Evolutionary conservation across 1,140 invertebrate species (phyloP).

Genomic region (Orussus abietinus): DNA sequence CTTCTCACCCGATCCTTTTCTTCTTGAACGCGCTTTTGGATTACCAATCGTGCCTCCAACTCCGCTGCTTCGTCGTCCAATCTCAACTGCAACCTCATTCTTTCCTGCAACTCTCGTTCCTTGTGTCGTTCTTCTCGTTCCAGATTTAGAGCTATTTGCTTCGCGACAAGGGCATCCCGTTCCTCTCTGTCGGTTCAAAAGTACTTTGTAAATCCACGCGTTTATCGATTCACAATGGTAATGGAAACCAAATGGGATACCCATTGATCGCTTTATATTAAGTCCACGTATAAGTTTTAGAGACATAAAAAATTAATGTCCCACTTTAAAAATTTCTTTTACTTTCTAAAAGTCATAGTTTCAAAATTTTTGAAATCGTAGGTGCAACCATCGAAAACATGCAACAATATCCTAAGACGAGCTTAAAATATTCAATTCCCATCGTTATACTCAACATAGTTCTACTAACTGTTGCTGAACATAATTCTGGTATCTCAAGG

Average conservation of each 20-base stretch:
- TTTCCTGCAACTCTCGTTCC: conserved; percentile 53
- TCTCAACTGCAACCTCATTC: conserved; percentile 47
- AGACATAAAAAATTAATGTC: conserved; percentile 11
- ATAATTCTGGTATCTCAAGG: conserved; percentile 59
- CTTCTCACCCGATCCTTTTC: conserved; percentile 60
- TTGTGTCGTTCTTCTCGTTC: conserved; percentile 59
- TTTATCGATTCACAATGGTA: too few species aligned
- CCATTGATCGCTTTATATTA: too few species aligned
- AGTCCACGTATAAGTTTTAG: too few species aligned
- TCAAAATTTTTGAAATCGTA: neutral
- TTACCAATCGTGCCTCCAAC: conserved; percentile 40
- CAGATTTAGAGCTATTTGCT: conserved; percentile 62
- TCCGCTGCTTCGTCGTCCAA: conserved; percentile 49
- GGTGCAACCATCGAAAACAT: too few species aligned
- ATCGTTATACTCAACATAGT: too few species aligned
- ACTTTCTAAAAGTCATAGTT: conserved; percentile 6
- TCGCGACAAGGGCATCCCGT: conserved; percentile 65
- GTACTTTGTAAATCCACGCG: too few species aligned
- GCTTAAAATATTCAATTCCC: too few species aligned
- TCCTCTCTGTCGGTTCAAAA: too few species aligned
- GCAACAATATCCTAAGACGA: too few species aligned
- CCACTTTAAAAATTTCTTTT: conserved; percentile 5
- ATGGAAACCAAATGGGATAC: too few species aligned
- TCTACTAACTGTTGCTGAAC: conserved; percentile 61
- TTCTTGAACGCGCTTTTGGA: conserved; percentile 56